These are phyloP conservation scores for Ameiurus melas DNA, from an alignment of 2,113 vertebrate genomes.

Conservation along the genomic window DNA sequence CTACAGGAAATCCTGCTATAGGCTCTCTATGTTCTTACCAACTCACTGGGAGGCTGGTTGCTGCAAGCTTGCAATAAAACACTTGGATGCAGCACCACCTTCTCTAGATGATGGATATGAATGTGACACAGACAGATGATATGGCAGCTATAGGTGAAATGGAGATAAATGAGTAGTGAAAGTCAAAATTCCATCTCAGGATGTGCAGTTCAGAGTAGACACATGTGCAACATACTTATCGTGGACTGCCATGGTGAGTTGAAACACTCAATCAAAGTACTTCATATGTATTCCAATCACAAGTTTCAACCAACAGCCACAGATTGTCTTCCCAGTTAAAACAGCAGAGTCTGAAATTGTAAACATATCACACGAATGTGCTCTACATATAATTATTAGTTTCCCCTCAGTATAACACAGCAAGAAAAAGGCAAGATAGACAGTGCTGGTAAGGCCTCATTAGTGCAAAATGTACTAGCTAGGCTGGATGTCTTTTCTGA, in stretches of 20 bases:
- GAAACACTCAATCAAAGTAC: background rate
- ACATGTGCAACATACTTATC: constrained; percentile 25
- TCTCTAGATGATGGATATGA: constrained; percentile 25
- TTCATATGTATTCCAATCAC: background rate
- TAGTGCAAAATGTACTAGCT: constrained; percentile 21
- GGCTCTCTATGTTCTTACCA: background rate
- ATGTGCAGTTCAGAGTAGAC: constrained; percentile 39
- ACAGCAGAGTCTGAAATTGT: constrained; percentile 14
- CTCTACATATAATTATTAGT: constrained; percentile 15
- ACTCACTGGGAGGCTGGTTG: background rate
- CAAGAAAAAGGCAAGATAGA: constrained; percentile 15
- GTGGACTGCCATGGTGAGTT: constrained; percentile 18
- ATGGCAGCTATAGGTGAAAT: background rate
- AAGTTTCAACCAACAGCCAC: constrained; percentile 15
- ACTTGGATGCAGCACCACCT: background rate
- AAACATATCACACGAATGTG: constrained; percentile 37
- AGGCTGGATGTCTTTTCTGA: constrained; percentile 37
- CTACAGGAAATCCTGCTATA: constrained; percentile 5
- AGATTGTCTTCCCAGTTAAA: background rate
- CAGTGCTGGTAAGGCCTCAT: background rate
- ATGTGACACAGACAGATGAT: constrained; percentile 17
- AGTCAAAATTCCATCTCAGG: constrained; percentile 13
- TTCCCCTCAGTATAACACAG: constrained; percentile 1
- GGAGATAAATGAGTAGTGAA: constrained; percentile 21
- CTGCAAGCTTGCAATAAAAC: background rate